These are phyloP conservation scores for Cygnus olor DNA, from an alignment of 2,797 vertebrate genomes.

Conservation along the genomic window DNA sequence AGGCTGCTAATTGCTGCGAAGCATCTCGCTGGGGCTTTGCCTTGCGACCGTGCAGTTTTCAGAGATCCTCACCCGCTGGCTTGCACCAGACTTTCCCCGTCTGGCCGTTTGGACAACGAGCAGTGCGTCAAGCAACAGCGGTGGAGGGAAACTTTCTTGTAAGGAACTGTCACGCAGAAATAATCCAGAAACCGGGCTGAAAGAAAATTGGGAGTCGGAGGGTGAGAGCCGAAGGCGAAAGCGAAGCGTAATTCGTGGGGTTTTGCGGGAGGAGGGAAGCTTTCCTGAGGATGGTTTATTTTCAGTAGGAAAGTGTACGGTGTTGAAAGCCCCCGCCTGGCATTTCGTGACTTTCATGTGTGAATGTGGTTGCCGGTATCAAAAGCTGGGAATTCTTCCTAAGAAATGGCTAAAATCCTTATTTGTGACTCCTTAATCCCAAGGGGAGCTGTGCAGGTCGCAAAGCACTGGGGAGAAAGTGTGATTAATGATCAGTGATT, in stretches of 20 bases:
- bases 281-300: not conserved
- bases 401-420: slow-evolving; percentile 68
- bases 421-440: slow-evolving; percentile 74
- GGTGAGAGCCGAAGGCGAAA: not conserved
- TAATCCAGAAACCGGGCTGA: not conserved
- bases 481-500: slow-evolving; percentile 85
- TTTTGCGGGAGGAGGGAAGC: slow-evolving; percentile 39
- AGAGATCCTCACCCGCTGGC: not conserved
- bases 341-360: slow-evolving; percentile 53
- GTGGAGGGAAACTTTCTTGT: slow-evolving; percentile 43
- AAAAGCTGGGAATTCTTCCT: slow-evolving; percentile 38
- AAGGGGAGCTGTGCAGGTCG: slow-evolving; percentile 69
- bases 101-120: slow-evolving; percentile 14
- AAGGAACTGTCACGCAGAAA: not conserved
- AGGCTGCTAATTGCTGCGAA: not conserved
- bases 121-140: not conserved
- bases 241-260: not conserved
- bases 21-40: slow-evolving; percentile 27
- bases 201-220: not conserved
- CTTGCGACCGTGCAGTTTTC: not conserved
- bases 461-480: slow-evolving; percentile 75
- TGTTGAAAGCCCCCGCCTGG: not conserved
- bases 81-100: slow-evolving; percentile 21
- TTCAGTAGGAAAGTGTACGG: slow-evolving; percentile 3
- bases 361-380: slow-evolving; percentile 42